phyloP scores from a whole-genome alignment of 2,888 invertebrate genomes.

The Apamea anceps region DNA sequence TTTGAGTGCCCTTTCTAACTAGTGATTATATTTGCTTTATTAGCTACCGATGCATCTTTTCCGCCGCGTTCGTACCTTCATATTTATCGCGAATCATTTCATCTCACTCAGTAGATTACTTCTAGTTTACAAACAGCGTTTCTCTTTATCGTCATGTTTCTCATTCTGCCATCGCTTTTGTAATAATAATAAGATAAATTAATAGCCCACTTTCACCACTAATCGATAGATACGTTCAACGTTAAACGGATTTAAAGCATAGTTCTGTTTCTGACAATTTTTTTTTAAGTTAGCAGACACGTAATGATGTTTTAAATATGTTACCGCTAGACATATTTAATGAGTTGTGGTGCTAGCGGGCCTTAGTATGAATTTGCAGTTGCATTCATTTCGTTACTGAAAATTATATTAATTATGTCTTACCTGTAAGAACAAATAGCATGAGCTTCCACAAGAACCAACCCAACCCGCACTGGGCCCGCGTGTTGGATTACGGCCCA shows the following conservation, averaged over 20 bases:
- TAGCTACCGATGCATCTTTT: conserved; percentile 30
- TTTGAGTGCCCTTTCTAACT: conserved; percentile 42
- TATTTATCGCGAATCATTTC: conserved; percentile 12
- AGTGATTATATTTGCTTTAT: conserved; percentile 40
- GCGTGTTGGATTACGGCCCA: too few species aligned
- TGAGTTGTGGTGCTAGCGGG: too few species aligned
- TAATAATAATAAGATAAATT: conserved; percentile 16
- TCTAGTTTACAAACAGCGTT: conserved; percentile 3
- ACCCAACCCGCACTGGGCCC: too few species aligned
- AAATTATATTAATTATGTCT: neutral
- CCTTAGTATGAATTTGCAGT: conserved; percentile 38
- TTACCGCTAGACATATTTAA: neutral
- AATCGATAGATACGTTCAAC: neutral
- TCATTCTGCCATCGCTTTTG: conserved; percentile 31
- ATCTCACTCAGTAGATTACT: conserved; percentile 3
- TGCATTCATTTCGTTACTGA: conserved; percentile 1
- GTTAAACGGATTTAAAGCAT: neutral
- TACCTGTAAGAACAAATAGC: neutral
- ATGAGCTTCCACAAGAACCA: neutral
- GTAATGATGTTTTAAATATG: neutral
- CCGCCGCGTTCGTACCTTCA: conserved; percentile 16
- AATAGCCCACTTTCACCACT: neutral
- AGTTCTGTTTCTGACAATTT: neutral
- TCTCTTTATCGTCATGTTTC: neutral
- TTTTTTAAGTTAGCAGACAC: neutral